Conservation (phyloP, 2,797 vertebrate genomes). For the Odontamblyopus lacepedii region DNA sequence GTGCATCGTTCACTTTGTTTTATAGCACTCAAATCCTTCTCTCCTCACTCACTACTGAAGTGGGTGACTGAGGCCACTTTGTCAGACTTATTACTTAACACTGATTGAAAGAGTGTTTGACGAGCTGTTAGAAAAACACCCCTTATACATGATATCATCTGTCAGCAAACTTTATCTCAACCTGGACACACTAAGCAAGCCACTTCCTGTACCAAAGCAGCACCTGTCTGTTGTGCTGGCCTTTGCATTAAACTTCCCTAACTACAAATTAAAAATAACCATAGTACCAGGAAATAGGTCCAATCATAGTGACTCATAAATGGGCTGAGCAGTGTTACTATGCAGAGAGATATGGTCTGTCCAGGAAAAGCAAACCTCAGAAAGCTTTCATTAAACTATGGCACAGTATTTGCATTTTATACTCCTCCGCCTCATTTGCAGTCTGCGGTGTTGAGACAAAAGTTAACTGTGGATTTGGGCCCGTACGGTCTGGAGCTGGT, state of each 20-base stretch:
- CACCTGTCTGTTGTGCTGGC: background rate
- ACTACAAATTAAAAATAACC: conserved; percentile 1
- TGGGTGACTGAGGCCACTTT: background rate
- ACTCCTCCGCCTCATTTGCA: conserved; percentile 46
- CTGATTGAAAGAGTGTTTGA: background rate
- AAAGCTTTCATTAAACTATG: conserved; percentile 41
- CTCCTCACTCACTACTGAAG: background rate
- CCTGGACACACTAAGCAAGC: background rate
- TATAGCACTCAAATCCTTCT: background rate
- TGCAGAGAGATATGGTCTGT: background rate
- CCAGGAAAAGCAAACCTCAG: conserved; percentile 5
- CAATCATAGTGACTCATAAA: background rate
- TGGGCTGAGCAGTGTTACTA: conserved; percentile 9
- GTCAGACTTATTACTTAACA: background rate
- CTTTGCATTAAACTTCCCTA: background rate
- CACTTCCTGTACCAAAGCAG: background rate
- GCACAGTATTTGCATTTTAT: conserved; percentile 48
- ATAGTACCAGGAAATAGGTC: background rate
- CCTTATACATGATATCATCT: background rate
- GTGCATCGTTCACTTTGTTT: background rate
- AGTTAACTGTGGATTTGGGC: conserved; percentile 8
- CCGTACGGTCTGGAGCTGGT: conserved; percentile 24
- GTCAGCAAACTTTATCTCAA: background rate
- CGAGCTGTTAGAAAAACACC: background rate
- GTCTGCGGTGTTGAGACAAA: conserved; percentile 29